Conservation (phyloP, 2,113 vertebrate genomes). For the Rhipidura dahli region DNA sequence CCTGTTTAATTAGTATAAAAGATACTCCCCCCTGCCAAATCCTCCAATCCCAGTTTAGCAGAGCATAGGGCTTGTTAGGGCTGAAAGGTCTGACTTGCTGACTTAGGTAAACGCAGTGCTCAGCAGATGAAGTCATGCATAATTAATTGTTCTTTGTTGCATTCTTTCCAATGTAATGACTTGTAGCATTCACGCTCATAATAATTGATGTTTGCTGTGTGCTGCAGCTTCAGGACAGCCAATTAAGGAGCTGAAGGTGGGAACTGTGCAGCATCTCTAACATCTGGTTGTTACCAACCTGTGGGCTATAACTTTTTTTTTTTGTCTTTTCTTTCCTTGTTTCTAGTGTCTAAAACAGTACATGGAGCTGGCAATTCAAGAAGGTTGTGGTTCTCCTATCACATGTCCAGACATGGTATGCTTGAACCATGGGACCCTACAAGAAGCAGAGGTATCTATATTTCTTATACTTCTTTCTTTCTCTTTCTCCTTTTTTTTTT, state of each 20-base stretch:
- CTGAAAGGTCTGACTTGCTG: slow-evolving; percentile 44
- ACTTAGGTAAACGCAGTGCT: slow-evolving; percentile 11
- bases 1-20: not conserved
- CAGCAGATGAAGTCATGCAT: slow-evolving; percentile 42
- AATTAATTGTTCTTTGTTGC: slow-evolving; percentile 44
- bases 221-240: slow-evolving; percentile 38
- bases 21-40: not conserved
- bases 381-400: slow-evolving; percentile 89
- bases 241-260: slow-evolving; percentile 45
- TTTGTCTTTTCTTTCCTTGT: not conserved
- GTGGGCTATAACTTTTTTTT: slow-evolving; percentile 20
- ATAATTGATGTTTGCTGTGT: slow-evolving; percentile 48
- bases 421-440: slow-evolving; percentile 78
- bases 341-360: slow-evolving; percentile 92
- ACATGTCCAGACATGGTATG: slow-evolving; percentile 92
- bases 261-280: not conserved
- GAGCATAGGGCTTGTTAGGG: not conserved
- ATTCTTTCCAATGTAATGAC: slow-evolving; percentile 63
- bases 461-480: not conserved
- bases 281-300: not conserved
- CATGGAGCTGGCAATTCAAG: slow-evolving; percentile 84
- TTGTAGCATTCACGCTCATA: slow-evolving; percentile 8
- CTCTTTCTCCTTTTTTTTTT: not conserved
- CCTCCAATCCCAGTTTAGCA: not conserved
- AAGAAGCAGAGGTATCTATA: slow-evolving; percentile 89